Base-by-base conservation (phyloP, 2,113 vertebrate species). In the Willisornis vidua region DNA sequence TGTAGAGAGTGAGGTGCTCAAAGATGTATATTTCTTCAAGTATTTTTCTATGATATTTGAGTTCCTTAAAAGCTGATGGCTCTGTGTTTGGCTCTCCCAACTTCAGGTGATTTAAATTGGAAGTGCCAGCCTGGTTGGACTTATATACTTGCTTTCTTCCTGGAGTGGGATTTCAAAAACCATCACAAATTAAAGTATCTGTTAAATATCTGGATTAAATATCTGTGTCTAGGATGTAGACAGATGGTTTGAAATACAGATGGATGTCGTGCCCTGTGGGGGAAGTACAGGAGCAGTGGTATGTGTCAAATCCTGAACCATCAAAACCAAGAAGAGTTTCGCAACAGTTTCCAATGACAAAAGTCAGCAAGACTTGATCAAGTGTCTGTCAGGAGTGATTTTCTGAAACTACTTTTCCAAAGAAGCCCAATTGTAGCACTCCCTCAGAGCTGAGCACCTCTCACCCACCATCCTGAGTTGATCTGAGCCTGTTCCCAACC, bases 241-340 rank as follows among this genome's bases (percentile, higher is more conserved):
- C 57, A 11, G 35, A 52, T 68, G 11, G 4, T 37, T 26, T 73
- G 43, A 37, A 6, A 23, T 82, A 22, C 7, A 58, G 22, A 26
- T 57, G 18, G 49, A 66, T 58, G 19, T 16, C 4, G 0, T 61
- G 29, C 12, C 41, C 0, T 43, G 0, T 2, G 1, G 1, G 0
- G 6, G 7, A 2, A 35, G 15, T 57, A 59, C 8, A 20, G 39
- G 20, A 84, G 35, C 22, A 14, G 8, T 29, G 12, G 6, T 33
- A 23, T 9, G 5, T 33, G 8, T 70, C 46, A 49, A 45, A 68
- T 66, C 46, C 12, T 2, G 2, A 46, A 63, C 39, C 5, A 18
- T 45, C 62, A 61, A 85, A 84, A 61, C 10, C 12, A 41, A 14
- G 33, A 59, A 28, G 55, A 70, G 20, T 14, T 52, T 72, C 90